phyloP scores from a whole-genome alignment of 1,140 invertebrate species.

The Nixonia krombeini region DNA sequence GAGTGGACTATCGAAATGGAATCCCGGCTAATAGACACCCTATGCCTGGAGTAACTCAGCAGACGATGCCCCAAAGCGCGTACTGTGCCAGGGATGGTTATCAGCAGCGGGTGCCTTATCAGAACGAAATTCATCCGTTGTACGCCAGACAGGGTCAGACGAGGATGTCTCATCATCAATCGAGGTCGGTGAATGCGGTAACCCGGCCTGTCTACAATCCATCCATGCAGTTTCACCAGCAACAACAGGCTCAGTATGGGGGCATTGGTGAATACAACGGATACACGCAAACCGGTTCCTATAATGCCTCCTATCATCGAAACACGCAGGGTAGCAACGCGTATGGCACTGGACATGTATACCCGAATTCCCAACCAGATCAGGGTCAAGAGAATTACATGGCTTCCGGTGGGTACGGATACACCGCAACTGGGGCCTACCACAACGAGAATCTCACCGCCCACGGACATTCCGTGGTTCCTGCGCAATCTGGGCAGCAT shows the following conservation, averaged over 20 bases:
- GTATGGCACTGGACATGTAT: constrained; percentile 54
- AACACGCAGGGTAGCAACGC: constrained; percentile 54
- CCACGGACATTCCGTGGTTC: constrained; percentile 45
- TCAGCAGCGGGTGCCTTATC: constrained; percentile 59
- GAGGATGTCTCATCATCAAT: constrained; percentile 51
- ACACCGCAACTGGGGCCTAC: constrained; percentile 52
- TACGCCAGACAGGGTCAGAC: constrained; percentile 68
- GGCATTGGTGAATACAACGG: constrained; percentile 66
- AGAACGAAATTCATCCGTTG: constrained; percentile 73
- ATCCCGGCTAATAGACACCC: constrained; percentile 54
- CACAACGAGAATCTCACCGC: constrained; percentile 56
- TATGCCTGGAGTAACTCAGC: constrained; percentile 49
- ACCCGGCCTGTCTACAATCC: constrained; percentile 60
- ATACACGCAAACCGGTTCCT: constrained; percentile 57
- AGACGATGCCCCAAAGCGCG: constrained; percentile 55
- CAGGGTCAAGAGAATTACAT: constrained; percentile 57
- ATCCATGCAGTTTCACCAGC: constrained; percentile 62
- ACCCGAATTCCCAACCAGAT: constrained; percentile 53
- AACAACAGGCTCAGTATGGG: constrained; percentile 55
- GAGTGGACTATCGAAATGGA: constrained; percentile 66
- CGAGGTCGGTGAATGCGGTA: constrained; percentile 31
- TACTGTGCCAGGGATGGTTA: constrained; percentile 63
- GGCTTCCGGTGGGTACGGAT: constrained; percentile 55
- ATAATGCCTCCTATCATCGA: constrained; percentile 63
- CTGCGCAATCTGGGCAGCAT: constrained; percentile 55